Evolutionary conservation across 2,797 vertebrate genomes (phyloP).

Genomic region (Antennarius maculatus): DNA sequence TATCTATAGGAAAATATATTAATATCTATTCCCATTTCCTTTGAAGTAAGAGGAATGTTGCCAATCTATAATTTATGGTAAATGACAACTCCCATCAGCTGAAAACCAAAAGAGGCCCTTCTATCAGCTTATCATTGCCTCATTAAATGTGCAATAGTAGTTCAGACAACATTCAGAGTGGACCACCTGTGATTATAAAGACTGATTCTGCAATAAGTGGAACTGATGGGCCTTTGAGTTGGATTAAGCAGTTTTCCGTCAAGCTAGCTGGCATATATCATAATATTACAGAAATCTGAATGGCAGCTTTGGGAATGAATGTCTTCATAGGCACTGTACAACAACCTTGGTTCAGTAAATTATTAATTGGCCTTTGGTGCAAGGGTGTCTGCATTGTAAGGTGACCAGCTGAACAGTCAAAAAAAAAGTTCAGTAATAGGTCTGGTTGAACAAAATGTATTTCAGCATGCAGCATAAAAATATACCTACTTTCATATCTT

Average conservation of each 20-base stretch:
- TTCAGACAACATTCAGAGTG: conserved; percentile 30
- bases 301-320: conserved; percentile 41
- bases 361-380: conserved; percentile 56
- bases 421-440: neutral
- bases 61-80: neutral
- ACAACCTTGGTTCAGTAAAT: conserved; percentile 70
- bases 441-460: neutral
- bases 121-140: neutral
- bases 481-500: neutral
- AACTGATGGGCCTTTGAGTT: conserved; percentile 36
- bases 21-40: neutral
- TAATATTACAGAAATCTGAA: conserved; percentile 38
- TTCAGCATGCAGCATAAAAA: neutral
- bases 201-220: conserved; percentile 26
- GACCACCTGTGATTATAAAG: conserved; percentile 9
- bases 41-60: neutral
- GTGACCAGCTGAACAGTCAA: conserved; percentile 18
- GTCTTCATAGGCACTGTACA: conserved; percentile 52
- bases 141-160: neutral
- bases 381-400: conserved; percentile 57
- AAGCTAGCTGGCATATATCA: conserved; percentile 28
- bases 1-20: too few species aligned
- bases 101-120: neutral
- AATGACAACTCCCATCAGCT: neutral
- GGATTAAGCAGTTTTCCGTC: conserved; percentile 34